Evolutionary conservation across 2,797 vertebrate species (phyloP), one percentile per base, ranked within the genome.

Genomic region (Urosaurus nigricauda): DNA sequence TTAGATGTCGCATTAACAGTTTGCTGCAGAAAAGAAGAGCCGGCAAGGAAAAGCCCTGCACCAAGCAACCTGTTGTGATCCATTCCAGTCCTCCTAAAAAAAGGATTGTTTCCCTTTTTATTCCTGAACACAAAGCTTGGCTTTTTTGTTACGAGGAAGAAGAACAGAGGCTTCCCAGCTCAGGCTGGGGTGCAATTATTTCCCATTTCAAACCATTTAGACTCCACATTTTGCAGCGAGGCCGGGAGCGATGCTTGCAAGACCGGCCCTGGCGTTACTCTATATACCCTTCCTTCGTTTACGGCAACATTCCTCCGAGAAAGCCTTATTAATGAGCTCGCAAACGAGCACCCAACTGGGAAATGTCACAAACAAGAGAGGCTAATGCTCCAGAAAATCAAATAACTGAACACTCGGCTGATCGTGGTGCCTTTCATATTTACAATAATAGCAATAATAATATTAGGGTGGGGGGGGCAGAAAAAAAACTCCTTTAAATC

Each of bases 381-480:
- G 95, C 96, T 97, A 97, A 97, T 96, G 96, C 96, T 95, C 96
- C 96, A 96, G 96, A 97, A 97, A 97, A 97, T 96, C 97, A 96
- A 97, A 96, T 96, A 96, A 96, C 95, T 91, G 91, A 96, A 96
- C 96, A 96, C 96, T 96, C 63, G 96, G 95, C 93, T 96, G 95
- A 95, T 92, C 91, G 95, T 92, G 95, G 91, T 75, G 95, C 95
- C 94, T 97, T 96, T 95, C 95, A 92, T 95, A 96, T 95, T 96
- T 94, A 92, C 95, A 92, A 92, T 92, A 93, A 96, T 79, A 65
- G 91, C 65, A 77, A 82, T 89, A 77, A 63, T 89, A 77, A 78
- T 93, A 89, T 77, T 24, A 5, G 7, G 63, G 9, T 21, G 19
- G 19, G 19, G 5, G 19, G 19, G 16, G 4, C 1, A 24, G 24